These are phyloP conservation scores for Drosophila ercepeae DNA, from an alignment of 1,140 invertebrate genomes.

Conservation along the genomic window DNA sequence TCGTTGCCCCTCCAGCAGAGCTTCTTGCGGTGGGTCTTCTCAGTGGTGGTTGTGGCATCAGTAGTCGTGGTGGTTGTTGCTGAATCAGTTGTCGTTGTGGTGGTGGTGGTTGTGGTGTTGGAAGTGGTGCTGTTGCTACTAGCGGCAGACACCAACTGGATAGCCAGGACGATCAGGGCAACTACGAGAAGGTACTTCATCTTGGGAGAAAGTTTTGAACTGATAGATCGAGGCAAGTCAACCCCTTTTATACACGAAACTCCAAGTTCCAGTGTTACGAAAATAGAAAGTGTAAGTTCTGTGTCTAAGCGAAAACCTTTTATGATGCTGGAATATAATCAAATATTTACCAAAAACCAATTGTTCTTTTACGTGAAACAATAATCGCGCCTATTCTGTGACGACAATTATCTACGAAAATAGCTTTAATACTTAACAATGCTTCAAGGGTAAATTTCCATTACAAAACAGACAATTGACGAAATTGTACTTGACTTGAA, in stretches of 20 bases:
- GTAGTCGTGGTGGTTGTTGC: not conserved
- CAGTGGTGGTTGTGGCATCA: not conserved
- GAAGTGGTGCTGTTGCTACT: not conserved
- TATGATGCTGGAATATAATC: not conserved
- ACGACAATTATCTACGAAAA: not conserved
- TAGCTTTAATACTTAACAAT: not conserved
- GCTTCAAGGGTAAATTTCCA: not conserved
- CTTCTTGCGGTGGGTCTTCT: constrained; percentile 1
- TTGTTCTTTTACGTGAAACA: not conserved
- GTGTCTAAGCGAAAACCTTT: not conserved
- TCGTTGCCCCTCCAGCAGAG: constrained; percentile 7
- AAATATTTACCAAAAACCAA: not conserved
- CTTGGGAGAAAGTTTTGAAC: not conserved
- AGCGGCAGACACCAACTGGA: not conserved
- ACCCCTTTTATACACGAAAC: not conserved
- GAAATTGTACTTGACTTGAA: too few species aligned
- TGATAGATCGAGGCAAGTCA: not conserved
- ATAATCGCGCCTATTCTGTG: not conserved
- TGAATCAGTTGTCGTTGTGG: not conserved
- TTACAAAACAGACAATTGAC: not conserved
- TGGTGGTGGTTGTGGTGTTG: not conserved
- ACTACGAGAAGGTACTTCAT: constrained; percentile 19
- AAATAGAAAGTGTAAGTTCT: not conserved
- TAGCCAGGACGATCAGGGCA: constrained; percentile 6
- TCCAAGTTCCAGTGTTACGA: not conserved